Percentiles rank a stretch among this genome's conserved stretches.
These are phyloP conservation scores for Pseudochaenichthys georgianus DNA, from an alignment of 2,797 vertebrate species.

Conservation along the genomic window DNA sequence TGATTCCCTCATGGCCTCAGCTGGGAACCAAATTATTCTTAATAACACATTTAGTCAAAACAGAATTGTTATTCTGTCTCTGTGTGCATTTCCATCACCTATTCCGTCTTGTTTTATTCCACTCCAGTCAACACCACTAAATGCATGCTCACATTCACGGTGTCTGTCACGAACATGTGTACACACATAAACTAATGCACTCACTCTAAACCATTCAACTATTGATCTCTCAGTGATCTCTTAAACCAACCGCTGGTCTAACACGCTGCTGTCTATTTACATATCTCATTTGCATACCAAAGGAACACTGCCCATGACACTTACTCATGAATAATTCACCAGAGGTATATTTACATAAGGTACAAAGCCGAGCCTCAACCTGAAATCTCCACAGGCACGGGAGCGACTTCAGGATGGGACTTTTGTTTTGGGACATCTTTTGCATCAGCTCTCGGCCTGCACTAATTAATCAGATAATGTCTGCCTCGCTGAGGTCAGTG, in stretches of 20 bases:
- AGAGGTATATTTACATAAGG: conserved; percentile 70
- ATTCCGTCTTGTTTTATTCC: background rate
- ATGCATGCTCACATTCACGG: conserved; percentile 9
- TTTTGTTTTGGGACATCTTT: conserved; percentile 45
- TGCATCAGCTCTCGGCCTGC: conserved; percentile 37
- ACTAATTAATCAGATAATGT: conserved; percentile 74
- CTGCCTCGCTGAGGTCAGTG: conserved; percentile 70
- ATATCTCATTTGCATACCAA: conserved; percentile 75
- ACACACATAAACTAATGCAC: conserved; percentile 51
- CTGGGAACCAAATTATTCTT: conserved; percentile 20
- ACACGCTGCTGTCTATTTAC: conserved; percentile 65
- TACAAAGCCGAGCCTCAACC: conserved; percentile 43
- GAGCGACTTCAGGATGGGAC: conserved; percentile 39
- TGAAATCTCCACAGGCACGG: conserved; percentile 38
- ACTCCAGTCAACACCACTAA: background rate
- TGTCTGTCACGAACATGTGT: conserved; percentile 60
- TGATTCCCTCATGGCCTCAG: background rate
- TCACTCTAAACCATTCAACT: conserved; percentile 46
- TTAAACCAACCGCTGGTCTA: conserved; percentile 52
- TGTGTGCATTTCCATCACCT: background rate
- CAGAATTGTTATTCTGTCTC: conserved; percentile 5
- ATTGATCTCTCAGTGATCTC: conserved; percentile 72
- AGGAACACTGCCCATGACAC: conserved; percentile 63
- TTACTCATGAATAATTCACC: conserved; percentile 70
- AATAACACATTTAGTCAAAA: conserved; percentile 25